Percentiles rank a stretch among this genome's conserved stretches.
Conservation (phyloP, 1,140 invertebrate species). For the Contarinia nasturtii region DNA sequence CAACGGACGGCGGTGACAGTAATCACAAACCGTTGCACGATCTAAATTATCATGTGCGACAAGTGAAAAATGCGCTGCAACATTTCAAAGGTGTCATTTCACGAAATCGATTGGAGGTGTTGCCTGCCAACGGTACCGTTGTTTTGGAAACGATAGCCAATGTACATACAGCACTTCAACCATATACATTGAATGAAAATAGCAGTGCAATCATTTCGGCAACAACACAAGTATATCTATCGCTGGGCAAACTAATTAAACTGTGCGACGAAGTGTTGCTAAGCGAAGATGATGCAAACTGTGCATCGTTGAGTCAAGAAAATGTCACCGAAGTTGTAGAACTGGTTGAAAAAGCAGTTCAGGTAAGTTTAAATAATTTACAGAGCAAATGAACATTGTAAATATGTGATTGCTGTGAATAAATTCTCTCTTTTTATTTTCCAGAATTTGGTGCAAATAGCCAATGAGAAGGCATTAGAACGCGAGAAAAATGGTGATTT, state of each 20-base stretch:
- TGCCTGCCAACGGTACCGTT: constrained; percentile 79
- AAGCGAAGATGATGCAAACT: constrained; percentile 38
- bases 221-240: constrained; percentile 70
- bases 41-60: constrained; percentile 39
- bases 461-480: constrained; percentile 42
- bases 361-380: constrained; percentile 27
- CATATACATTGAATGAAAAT: constrained; percentile 46
- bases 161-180: constrained; percentile 53
- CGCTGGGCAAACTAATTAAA: constrained; percentile 67
- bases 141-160: constrained; percentile 79
- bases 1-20: constrained; percentile 16
- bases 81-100: constrained; percentile 81
- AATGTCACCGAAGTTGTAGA: constrained; percentile 62
- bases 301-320: constrained; percentile 38
- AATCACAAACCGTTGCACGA: constrained; percentile 35
- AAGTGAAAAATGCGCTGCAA: constrained; percentile 55
- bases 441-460: constrained; percentile 39
- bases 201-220: constrained; percentile 43
- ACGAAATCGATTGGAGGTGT: constrained; percentile 78
- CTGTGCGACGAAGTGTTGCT: constrained; percentile 77
- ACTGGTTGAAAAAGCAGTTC: constrained; percentile 57
- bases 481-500: constrained; percentile 19
- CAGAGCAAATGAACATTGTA: background rate
- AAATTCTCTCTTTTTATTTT: constrained; percentile 9
- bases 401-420: background rate